Conservation (phyloP, 2,888 invertebrate species). For the Ephialtes manifestator region DNA sequence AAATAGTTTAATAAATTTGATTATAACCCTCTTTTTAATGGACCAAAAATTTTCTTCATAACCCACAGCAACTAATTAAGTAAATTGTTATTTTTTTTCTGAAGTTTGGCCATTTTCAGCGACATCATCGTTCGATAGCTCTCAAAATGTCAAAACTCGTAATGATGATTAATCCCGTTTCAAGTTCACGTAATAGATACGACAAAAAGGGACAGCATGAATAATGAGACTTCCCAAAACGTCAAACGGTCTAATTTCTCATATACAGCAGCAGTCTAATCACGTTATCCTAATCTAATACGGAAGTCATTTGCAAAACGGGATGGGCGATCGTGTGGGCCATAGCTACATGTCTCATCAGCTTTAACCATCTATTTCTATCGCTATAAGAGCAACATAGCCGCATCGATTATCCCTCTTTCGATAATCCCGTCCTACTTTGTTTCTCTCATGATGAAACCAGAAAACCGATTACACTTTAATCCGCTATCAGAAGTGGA, state of each 20-base stretch:
- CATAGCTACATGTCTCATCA: slow-evolving; percentile 2
- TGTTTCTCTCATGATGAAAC: slow-evolving; percentile 50
- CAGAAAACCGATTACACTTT: slow-evolving; percentile 55
- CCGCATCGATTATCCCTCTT: slow-evolving; percentile 52
- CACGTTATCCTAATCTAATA: slow-evolving; percentile 42
- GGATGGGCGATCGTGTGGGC: neutral
- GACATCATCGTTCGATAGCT: neutral
- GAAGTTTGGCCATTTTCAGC: neutral
- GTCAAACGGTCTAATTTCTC: neutral
- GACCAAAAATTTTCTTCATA: too few species aligned
- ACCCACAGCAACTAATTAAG: too few species aligned
- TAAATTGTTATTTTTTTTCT: too few species aligned
- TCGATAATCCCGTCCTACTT: slow-evolving; percentile 40
- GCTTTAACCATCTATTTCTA: slow-evolving; percentile 8
- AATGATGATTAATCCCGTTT: neutral
- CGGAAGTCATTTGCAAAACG: slow-evolving; percentile 59
- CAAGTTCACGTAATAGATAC: neutral
- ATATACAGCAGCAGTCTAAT: neutral
- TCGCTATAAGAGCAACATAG: neutral
- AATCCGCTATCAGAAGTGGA: slow-evolving; percentile 49
- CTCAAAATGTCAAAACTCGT: neutral
- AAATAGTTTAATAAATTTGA: too few species aligned
- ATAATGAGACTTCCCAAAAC: neutral
- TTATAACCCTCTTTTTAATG: too few species aligned
- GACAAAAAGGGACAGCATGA: neutral